phyloP scores from a whole-genome alignment of 2,888 invertebrate species.

The Scaptomyza flava region DNA sequence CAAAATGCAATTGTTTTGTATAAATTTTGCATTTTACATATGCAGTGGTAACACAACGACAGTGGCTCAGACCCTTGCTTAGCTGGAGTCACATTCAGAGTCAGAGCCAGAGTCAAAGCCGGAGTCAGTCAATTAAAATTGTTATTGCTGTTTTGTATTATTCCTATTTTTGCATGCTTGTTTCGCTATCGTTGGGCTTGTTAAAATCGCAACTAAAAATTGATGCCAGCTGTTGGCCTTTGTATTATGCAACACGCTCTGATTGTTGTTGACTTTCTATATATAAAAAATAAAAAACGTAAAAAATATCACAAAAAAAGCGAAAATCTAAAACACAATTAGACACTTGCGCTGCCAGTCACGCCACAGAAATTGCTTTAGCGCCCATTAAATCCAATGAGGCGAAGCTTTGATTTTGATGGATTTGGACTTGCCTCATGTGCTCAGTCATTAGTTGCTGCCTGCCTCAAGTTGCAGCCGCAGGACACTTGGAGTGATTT shows the following conservation, averaged over 20 bases:
- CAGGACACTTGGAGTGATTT: constrained; percentile 67
- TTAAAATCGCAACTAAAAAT: constrained; percentile 69
- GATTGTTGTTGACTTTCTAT: constrained; percentile 66
- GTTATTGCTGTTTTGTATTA: constrained; percentile 31
- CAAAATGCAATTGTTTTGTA: constrained; percentile 75
- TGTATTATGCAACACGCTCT: constrained; percentile 80
- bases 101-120: constrained; percentile 8
- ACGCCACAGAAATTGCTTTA: constrained; percentile 52
- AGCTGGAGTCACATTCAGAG: constrained; percentile 30
- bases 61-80: constrained; percentile 9
- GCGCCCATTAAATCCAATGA: constrained; percentile 45
- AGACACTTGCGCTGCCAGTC: constrained; percentile 75
- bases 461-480: constrained; percentile 33
- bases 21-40: constrained; percentile 59
- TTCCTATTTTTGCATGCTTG: constrained; percentile 62
- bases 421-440: constrained; percentile 54
- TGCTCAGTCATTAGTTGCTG: constrained; percentile 51
- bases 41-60: constrained; percentile 17
- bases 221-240: constrained; percentile 62
- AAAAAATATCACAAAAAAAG: constrained; percentile 28
- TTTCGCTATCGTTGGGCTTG: constrained; percentile 76
- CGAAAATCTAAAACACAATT: constrained; percentile 62
- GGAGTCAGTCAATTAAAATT: constrained; percentile 72
- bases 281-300: constrained; percentile 17
- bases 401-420: constrained; percentile 56